Evolutionary conservation across 2,888 invertebrate genomes (phyloP).

Genomic region (Stenoptilia bipunctidactyla): DNA sequence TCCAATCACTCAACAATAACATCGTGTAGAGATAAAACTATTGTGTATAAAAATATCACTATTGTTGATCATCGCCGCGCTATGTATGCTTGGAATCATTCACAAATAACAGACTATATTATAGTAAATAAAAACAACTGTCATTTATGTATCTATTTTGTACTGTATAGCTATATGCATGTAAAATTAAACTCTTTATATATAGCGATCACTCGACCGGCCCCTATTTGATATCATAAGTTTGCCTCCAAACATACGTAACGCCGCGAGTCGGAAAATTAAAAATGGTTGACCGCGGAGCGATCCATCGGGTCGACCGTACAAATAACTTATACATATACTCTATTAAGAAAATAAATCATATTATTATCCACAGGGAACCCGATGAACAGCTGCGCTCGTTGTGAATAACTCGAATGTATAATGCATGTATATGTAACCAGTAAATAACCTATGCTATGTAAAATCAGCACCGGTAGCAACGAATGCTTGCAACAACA

Average conservation of each 20-base stretch:
- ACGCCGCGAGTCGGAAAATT: no score
- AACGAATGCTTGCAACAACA: constrained; percentile 65
- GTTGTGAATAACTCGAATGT: constrained; percentile 54
- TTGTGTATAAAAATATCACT: constrained; percentile 68
- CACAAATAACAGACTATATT: constrained; percentile 19
- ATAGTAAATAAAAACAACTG: no score
- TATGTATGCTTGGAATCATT: constrained; percentile 21
- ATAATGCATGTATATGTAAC: constrained; percentile 61
- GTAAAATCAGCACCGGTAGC: constrained; percentile 69
- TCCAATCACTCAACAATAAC: constrained; percentile 66
- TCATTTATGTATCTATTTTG: no score
- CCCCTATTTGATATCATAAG: no score
- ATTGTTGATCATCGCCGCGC: constrained; percentile 28
- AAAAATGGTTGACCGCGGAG: constrained; percentile 37
- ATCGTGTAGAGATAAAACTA: constrained; percentile 68
- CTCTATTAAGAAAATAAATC: constrained; percentile 59
- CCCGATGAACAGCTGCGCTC: constrained; percentile 35
- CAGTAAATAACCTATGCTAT: constrained; percentile 68
- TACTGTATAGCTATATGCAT: not conserved
- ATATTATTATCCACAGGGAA: constrained; percentile 30
- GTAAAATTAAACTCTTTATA: no score
- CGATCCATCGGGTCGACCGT: constrained; percentile 35
- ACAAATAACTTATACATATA: constrained; percentile 50
- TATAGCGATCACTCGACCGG: no score
- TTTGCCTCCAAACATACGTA: no score